Evolutionary conservation across 2,797 vertebrate genomes (phyloP).

Genomic region (Coccyzus lansbergi): DNA sequence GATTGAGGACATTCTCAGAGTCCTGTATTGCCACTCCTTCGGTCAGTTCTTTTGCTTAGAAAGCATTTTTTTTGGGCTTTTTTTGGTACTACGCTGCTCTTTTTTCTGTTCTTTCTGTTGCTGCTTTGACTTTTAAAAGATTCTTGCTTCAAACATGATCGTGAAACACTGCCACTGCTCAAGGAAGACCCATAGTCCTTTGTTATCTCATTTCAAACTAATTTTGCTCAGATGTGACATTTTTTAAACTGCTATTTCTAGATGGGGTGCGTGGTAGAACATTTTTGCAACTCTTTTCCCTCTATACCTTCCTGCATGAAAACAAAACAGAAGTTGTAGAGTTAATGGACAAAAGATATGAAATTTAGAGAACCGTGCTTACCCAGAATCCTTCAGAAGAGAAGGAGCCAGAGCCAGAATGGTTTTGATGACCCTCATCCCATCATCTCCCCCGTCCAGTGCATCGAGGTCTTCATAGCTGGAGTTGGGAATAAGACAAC

Average conservation of each 20-base stretch:
- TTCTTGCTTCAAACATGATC: background rate
- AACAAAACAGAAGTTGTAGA: background rate
- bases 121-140: background rate
- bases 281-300: background rate
- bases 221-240: background rate
- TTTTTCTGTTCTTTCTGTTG: background rate
- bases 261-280: rapidly evolving
- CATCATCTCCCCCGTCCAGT: slow-evolving; percentile 90
- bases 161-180: background rate
- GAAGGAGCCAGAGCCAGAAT: slow-evolving; percentile 85
- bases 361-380: slow-evolving; percentile 28
- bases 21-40: background rate
- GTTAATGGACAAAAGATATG: background rate
- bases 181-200: background rate
- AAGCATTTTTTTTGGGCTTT: background rate
- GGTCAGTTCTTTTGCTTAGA: background rate
- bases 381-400: slow-evolving; percentile 88
- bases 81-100: background rate
- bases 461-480: slow-evolving; percentile 92
- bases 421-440: slow-evolving; percentile 85
- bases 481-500: background rate
- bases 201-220: background rate
- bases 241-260: background rate
- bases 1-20: background rate
- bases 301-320: background rate